Evolutionary conservation across 2,888 invertebrate genomes (phyloP), one percentile per base, ranked within the genome.

Genomic region (Euplagia quadripunctaria): DNA sequence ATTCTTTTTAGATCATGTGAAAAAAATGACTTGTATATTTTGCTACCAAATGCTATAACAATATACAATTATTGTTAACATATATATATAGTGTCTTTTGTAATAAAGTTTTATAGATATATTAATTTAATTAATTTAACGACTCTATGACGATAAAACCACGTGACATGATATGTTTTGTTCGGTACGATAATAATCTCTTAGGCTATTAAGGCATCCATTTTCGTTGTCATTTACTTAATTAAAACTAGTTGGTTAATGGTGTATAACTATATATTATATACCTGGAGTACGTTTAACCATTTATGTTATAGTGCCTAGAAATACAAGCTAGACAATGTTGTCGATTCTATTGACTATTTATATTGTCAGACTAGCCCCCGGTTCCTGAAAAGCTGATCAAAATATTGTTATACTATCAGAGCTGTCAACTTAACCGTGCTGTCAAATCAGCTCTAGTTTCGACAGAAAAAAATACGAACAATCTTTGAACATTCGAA

Each of bases 61-160:
- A n/a, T 31, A 31, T 58, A 58, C 12, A 11, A 12, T 20, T 20
- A 5, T 58, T 58, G 20, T 58, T 46, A 46, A 11, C 11, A 46
- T 46, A 9, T 46, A 46, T 8, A 20, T n/a, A n/a, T n/a, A 58
- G 20, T 58, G 20, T 58, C 20, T 58, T 20, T 20, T 20, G 58
- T 58, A 12, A 12, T 6, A 58, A 12, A 20, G 58, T 20, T 58
- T n/a, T 58, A 20, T 11, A 58, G 20, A 0, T 20, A 58, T 58
- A 20, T 58, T 58, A 58, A 55, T 58, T 58, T 58, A 58, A 58
- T 20, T 58, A 20, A 58, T 58, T 58, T 58, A 58, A 58, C 20
- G 58, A 20, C 58, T 58, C 4, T n/a, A n/a, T 58, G 20, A 58
- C 58, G 20, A 12, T 12, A 58, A 11, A 58, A 58, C 58, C 58